Conservation (phyloP, 2,797 vertebrate genomes). For the Darevskia mixta region DNA sequence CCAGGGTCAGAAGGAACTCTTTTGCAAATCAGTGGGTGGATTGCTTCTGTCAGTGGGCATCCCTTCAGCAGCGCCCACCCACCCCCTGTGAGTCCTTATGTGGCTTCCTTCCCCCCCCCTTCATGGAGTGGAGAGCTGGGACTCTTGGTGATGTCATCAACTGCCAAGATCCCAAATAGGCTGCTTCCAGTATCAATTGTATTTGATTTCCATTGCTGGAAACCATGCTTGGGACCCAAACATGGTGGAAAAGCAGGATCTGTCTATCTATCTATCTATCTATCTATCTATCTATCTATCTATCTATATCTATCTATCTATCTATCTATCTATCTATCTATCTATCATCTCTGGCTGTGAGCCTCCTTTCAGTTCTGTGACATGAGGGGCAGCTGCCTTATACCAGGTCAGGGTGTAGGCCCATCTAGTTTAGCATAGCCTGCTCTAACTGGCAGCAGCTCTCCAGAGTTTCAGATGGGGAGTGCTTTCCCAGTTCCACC, state of each 20-base stretch:
- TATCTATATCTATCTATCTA: background rate
- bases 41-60: background rate
- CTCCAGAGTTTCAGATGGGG: too few relatives aligned
- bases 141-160: too few relatives aligned
- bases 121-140: background rate
- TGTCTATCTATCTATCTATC: background rate
- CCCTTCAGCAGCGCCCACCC: background rate
- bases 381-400: background rate
- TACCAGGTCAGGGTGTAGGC: too few relatives aligned
- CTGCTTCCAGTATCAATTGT: background rate
- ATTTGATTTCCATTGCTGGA: conserved; percentile 5
- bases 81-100: too few relatives aligned
- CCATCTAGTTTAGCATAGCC: background rate
- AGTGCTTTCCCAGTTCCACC: too few relatives aligned
- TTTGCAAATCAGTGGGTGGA: background rate
- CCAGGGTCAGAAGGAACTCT: background rate
- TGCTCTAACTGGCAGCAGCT: too few relatives aligned
- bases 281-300: too few relatives aligned
- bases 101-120: background rate
- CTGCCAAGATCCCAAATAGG: background rate
- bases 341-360: background rate
- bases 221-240: background rate
- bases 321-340: background rate
- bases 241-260: background rate
- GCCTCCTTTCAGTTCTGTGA: background rate